Conservation (phyloP, 2,888 invertebrate species). For the Chironomus tentans region DNA sequence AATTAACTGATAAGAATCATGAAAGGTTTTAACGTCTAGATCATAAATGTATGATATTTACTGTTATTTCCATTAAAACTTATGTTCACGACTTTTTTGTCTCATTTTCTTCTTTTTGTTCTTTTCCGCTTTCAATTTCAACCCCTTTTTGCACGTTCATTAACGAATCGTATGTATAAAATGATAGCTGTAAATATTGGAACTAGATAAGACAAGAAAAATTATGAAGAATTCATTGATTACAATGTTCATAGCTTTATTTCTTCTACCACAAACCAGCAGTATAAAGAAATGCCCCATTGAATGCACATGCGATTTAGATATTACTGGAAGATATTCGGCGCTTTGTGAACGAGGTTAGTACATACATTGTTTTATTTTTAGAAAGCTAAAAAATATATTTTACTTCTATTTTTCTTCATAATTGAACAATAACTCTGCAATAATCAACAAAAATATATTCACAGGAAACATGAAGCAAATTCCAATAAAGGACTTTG, state of each 20-base stretch:
- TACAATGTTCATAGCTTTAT: slow-evolving; percentile 2
- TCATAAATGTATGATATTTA: too few species aligned
- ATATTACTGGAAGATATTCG: slow-evolving; percentile 47
- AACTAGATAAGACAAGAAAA: background rate
- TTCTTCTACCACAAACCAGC: slow-evolving; percentile 29
- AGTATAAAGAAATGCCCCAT: slow-evolving; percentile 50
- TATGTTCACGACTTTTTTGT: too few species aligned
- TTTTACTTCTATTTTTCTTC: too few species aligned
- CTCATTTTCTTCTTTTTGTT: too few species aligned
- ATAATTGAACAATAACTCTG: too few species aligned
- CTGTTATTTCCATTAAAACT: too few species aligned
- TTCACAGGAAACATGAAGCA: slow-evolving; percentile 43
- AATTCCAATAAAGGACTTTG: slow-evolving; percentile 56
- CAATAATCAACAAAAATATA: background rate
- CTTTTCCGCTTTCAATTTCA: too few species aligned
- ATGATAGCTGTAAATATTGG: background rate
- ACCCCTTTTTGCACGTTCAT: too few species aligned
- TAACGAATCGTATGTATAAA: background rate
- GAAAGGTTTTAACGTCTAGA: background rate
- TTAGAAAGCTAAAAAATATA: too few species aligned
- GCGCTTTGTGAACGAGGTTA: slow-evolving; percentile 39
- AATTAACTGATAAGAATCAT: background rate
- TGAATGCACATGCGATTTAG: slow-evolving; percentile 53
- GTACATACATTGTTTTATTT: background rate
- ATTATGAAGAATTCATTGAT: slow-evolving; percentile 16